Evolutionary conservation across 2,797 vertebrate species (phyloP).

Genomic region (Todus mexicanus): DNA sequence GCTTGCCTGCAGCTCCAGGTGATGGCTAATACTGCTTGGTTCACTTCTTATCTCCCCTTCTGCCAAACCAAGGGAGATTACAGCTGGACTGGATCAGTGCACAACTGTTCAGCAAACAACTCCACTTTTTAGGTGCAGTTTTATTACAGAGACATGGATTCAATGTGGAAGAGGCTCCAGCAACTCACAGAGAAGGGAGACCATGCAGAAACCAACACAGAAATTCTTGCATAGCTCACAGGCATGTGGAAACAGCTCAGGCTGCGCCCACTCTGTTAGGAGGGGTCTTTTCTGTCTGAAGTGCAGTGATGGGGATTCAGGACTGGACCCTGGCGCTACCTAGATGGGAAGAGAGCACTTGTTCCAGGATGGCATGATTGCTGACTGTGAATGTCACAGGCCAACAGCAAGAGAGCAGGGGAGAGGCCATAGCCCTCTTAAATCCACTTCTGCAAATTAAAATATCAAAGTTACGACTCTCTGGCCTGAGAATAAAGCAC

Average conservation of each 20-base stretch:
- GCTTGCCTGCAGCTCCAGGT: neutral
- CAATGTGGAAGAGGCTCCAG: neutral
- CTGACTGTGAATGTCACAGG: neutral
- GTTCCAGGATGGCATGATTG: neutral
- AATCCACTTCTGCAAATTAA: neutral
- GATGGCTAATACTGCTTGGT: accelerated
- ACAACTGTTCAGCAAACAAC: neutral
- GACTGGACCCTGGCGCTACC: neutral
- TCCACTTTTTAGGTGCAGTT: neutral
- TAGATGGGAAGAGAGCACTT: neutral
- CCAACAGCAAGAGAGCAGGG: neutral
- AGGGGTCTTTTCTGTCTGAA: neutral
- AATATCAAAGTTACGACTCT: neutral
- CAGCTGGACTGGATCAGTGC: neutral
- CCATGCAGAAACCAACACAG: neutral
- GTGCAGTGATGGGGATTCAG: neutral
- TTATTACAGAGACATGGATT: neutral
- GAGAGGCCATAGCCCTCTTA: neutral
- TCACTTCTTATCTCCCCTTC: neutral
- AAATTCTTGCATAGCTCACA: neutral
- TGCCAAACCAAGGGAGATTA: neutral
- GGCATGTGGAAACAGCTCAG: neutral
- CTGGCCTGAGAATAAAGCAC: neutral
- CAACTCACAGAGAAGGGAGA: neutral
- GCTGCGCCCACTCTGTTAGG: neutral